Base-by-base conservation (phyloP, 2,113 vertebrate genomes). In the Gambusia affinis region DNA sequence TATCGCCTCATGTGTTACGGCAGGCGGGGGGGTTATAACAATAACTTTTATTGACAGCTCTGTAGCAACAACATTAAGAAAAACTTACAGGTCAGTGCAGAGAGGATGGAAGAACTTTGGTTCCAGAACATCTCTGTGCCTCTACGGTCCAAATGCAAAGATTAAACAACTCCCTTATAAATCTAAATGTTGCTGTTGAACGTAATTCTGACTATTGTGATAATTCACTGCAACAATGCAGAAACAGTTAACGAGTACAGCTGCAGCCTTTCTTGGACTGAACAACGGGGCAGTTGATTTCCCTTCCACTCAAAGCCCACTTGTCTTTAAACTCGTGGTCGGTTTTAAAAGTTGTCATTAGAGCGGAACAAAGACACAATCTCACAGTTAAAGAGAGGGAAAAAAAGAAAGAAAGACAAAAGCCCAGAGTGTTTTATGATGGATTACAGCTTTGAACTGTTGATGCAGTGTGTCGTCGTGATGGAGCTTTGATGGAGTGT, bases 401-500 rank as follows among this genome's bases (percentile, higher is more conserved):
- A 57, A 62, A 57, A 63, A 35, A 35, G 33, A 8, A 11, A 2
- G 47, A 24, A 72, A 60, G 27, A 27, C 27, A 27, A 57, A 57
- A 63, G 33, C 72, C 57, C 57, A 31, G 60, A 57, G 72, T 47
- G 42, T 70, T 39, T 65, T 28, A 80, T 76, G 72, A 67, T 70
- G 72, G 77, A 78, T 76, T 66, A 63, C 33, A n/a, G 73, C 78
- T 87, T 78, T 80, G 76, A 81, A 71, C 65, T 66, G 73, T 57
- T 33, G 77, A 63, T 63, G 76, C 66, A 54, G 63, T 19, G 66
- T 68, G 73, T 72, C 28, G 62, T 28, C 10, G 42, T 37, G 70
- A 82, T 64, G 65, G 44, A 66, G 71, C 70, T 72, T 81, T 82
- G 75, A 82, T 82, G 69, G 72, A 64, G 77, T 82, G 75, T 82